These are phyloP conservation scores for Rhadina sibilatrix DNA, from an alignment of 2,113 vertebrate species.

Conservation along the genomic window DNA sequence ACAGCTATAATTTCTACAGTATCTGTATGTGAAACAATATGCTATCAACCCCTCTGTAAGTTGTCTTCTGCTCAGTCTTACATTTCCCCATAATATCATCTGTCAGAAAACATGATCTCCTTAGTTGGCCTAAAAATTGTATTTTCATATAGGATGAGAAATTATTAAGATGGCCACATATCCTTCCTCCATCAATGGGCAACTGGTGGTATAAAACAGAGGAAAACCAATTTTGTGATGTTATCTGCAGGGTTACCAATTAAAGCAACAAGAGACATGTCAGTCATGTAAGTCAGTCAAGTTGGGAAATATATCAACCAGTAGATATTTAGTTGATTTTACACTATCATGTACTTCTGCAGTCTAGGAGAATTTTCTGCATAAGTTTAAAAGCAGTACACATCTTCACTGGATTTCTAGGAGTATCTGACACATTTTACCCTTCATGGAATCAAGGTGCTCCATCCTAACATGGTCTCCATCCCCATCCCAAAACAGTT, in stretches of 20 bases:
- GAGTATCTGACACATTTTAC: not conserved
- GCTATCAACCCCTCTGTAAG: not conserved
- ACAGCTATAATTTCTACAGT: not conserved
- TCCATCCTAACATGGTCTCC: not conserved
- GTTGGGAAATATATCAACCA: not conserved
- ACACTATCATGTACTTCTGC: not conserved
- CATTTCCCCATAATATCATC: not conserved
- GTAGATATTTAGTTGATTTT: not conserved
- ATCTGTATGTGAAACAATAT: not conserved
- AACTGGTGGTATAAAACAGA: not conserved
- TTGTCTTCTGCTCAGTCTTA: not conserved
- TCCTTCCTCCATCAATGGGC: not conserved
- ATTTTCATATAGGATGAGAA: not conserved
- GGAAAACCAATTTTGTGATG: not conserved
- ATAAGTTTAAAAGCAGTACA: not conserved
- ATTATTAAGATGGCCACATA: not conserved
- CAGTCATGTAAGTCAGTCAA: not conserved
- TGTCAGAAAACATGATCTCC: not conserved
- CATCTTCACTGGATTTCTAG: not conserved
- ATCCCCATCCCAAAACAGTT: not conserved
- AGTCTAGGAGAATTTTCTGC: not conserved
- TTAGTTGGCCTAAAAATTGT: not conserved
- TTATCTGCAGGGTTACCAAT: not conserved
- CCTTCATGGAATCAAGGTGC: fast-evolving
- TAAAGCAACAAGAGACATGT: not conserved